Evolutionary conservation across 2,888 invertebrate species (phyloP).

Genomic region (Lapara coniferarum): DNA sequence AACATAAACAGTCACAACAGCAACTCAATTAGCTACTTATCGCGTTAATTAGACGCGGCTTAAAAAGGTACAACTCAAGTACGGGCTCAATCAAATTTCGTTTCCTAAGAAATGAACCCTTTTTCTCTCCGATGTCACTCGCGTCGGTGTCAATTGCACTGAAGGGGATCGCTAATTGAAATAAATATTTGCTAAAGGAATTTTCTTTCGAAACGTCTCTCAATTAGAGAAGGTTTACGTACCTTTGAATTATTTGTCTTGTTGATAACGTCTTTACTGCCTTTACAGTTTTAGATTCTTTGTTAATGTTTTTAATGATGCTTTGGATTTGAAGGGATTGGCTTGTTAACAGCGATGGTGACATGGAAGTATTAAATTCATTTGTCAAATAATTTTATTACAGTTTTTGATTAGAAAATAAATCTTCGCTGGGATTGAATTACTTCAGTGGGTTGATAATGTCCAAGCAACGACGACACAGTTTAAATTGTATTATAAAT

Average conservation of each 20-base stretch:
- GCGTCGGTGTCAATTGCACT: conserved; percentile 72
- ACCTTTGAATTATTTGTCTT: conserved; percentile 36
- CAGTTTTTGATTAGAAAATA: too few relatives aligned
- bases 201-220: conserved; percentile 63
- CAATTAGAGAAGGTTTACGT: conserved; percentile 50
- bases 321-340: not conserved
- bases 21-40: conserved; percentile 58
- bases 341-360: not conserved
- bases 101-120: conserved; percentile 61
- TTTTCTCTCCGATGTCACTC: conserved; percentile 72
- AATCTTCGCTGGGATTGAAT: too few relatives aligned
- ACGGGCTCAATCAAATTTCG: conserved; percentile 65
- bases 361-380: too few relatives aligned
- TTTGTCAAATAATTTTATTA: too few relatives aligned
- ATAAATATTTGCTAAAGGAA: conserved; percentile 76
- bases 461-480: too few relatives aligned
- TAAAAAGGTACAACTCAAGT: conserved; percentile 66
- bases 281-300: conserved; percentile 14
- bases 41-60: conserved; percentile 65
- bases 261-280: conserved; percentile 21
- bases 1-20: conserved; percentile 36
- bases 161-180: conserved; percentile 65
- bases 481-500: too few relatives aligned
- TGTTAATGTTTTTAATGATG: conserved; percentile 17
- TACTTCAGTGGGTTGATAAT: too few relatives aligned